Percentiles rank a stretch among this genome's conserved stretches.
phyloP scores from a whole-genome alignment of 2,888 invertebrate species.

The Patella ulyssiponensis region DNA sequence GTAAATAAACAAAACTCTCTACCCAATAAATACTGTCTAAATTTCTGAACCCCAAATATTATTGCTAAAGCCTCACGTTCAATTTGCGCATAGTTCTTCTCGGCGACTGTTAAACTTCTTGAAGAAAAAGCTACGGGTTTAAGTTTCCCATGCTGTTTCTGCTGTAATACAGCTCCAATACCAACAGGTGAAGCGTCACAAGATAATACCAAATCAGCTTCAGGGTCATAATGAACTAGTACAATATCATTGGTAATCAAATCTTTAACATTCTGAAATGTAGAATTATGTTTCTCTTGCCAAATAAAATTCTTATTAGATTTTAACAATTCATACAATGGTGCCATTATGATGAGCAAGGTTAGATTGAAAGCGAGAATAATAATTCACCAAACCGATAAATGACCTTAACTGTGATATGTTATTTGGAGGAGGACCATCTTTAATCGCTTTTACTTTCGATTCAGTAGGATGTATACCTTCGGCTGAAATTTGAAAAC shows the following conservation, averaged over 20 bases:
- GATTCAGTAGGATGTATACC: conserved; percentile 1
- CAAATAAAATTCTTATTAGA: too few relatives aligned
- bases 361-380: too few relatives aligned
- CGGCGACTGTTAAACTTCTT: conserved; percentile 69
- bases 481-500: conserved; percentile 1
- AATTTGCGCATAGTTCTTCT: conserved; percentile 67
- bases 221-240: not conserved
- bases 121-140: conserved; percentile 70
- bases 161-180: not conserved
- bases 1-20: conserved; percentile 69
- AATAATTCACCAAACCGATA: too few relatives aligned
- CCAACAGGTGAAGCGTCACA: conserved; percentile 6
- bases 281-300: too few relatives aligned
- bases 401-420: too few relatives aligned
- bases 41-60: conserved; percentile 69
- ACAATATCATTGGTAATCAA: not conserved
- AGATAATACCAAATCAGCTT: not conserved
- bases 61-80: conserved; percentile 70
- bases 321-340: too few relatives aligned
- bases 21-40: conserved; percentile 70
- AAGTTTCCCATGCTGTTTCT: not conserved
- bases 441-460: too few relatives aligned
- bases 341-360: too few relatives aligned
- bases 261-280: not conserved
- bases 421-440: too few relatives aligned